Conservation (phyloP, 2,113 vertebrate species). For the Hypanus sabinus region DNA sequence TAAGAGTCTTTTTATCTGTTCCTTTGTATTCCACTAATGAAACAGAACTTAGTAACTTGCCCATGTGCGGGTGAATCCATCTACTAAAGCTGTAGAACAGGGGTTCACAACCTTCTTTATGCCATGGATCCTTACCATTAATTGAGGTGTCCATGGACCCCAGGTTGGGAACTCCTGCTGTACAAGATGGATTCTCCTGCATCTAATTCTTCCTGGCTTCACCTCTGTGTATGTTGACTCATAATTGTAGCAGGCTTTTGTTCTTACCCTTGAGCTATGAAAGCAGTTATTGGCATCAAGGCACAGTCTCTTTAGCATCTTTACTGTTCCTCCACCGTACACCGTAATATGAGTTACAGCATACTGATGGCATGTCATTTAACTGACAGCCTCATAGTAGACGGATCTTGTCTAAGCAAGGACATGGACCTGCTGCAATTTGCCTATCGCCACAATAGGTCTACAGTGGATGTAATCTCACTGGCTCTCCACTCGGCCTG, state of each 20-base stretch:
- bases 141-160: no score
- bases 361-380: neutral
- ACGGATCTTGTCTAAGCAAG: neutral
- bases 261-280: neutral
- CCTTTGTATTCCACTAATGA: neutral
- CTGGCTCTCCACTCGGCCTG: no score
- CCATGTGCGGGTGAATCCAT: neutral
- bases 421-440: no score
- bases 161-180: no score
- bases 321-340: neutral
- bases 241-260: neutral
- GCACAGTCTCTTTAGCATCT: neutral
- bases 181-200: neutral
- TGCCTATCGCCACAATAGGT: no score
- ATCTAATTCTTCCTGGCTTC: neutral
- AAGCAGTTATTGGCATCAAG: neutral
- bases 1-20: neutral
- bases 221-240: neutral
- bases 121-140: no score
- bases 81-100: neutral
- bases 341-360: neutral
- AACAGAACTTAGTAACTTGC: neutral
- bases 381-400: neutral
- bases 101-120: no score
- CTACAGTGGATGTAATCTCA: no score